Percentiles rank a stretch among this genome's conserved stretches.
Evolutionary conservation across 2,888 invertebrate genomes (phyloP).

Genomic region (Melanophora roralis): DNA sequence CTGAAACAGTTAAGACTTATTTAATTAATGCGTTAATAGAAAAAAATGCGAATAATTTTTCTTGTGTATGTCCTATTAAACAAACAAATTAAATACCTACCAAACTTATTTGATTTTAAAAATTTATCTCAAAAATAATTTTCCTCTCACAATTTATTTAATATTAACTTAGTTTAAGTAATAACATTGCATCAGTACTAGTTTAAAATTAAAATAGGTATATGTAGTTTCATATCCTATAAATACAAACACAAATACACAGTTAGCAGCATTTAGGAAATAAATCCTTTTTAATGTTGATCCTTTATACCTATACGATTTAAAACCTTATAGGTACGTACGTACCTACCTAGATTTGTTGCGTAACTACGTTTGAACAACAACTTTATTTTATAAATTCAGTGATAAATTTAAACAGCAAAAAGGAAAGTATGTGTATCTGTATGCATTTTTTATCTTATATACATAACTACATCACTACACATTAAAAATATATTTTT

Average conservation of each 20-base stretch:
- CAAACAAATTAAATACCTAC: no score
- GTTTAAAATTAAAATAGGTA: not conserved
- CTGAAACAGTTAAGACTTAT: no score
- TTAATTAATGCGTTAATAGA: no score
- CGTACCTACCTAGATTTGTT: no score
- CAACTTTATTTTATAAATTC: not conserved
- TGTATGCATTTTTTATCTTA: no score
- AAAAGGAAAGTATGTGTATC: not conserved
- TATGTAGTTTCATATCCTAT: not conserved
- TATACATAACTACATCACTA: no score
- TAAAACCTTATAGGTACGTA: not conserved
- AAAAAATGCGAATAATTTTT: no score
- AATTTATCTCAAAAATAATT: not conserved
- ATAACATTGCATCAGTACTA: not conserved
- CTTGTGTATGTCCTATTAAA: no score
- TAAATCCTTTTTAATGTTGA: no score
- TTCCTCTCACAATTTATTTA: constrained; percentile 20
- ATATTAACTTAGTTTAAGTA: constrained; percentile 13
- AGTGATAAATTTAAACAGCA: not conserved
- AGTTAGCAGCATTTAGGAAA: no score
- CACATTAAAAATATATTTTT: not conserved
- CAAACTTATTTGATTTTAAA: not conserved
- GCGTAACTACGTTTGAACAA: not conserved
- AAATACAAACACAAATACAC: not conserved
- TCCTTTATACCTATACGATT: no score